Evolutionary conservation across 2,113 vertebrate genomes (phyloP), one percentile per base, ranked within the genome.

Genomic region (Charadrius vociferus): DNA sequence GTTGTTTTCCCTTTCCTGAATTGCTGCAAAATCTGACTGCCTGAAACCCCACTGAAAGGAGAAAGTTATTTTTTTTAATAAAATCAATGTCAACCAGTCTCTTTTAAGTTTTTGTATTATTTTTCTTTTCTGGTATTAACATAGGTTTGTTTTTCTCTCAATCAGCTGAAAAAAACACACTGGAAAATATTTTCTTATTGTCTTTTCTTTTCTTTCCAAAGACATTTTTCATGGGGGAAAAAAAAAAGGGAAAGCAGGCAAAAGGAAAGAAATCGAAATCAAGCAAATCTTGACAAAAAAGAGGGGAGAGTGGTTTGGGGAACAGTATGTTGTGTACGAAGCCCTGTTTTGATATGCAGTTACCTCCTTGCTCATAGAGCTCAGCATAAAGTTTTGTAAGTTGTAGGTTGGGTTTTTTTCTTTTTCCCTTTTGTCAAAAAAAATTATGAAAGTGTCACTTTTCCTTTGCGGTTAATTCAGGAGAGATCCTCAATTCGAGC

Each of bases 371-470:
- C 86, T 96, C 75, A 75, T 22, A 94, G 81, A 96, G 90, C 92
- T 96, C 89, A 97, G 94, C 97, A 95, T 97, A 91, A 98, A 98
- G 97, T 99, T 98, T 97, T 97, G 97, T 97, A 96, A 97, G 96
- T 95, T 98, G 75, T 78, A 30, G 50, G 10, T 1, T 9, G 47
- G 19, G 7, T 14, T 39, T 24, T 34, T 47, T 8, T 18, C 77
- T 83, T 47, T 63, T 34, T 53, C 73, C 84, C 98, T 98, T 98
- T 99, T 98, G 98, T 98, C 98, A 96, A 39, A 95, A 95, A 94
- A 98, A 99, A 99, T 98, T 98, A 99, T 98, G 97, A 98, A 98
- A 99, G 98, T 99, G 99, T 99, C 99, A 98, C 98, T 99, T 98
- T 98, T 98, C 97, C 97, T 98, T 98, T 95, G 97, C 98, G 7